These are phyloP conservation scores for Pseudolycoriella hygida DNA, from an alignment of 2,888 invertebrate genomes.

Conservation along the genomic window DNA sequence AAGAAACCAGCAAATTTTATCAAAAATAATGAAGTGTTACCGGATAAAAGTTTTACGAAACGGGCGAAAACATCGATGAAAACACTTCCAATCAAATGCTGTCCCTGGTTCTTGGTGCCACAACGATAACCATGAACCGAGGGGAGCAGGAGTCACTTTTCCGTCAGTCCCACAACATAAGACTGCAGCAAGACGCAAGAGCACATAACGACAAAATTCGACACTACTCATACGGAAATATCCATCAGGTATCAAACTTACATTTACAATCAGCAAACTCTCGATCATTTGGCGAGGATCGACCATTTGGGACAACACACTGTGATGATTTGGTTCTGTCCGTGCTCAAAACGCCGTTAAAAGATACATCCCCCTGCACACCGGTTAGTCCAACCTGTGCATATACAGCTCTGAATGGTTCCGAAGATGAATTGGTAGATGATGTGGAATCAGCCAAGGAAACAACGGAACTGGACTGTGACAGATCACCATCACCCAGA, in stretches of 20 bases:
- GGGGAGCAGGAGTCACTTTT: constrained; percentile 43
- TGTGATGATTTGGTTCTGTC: constrained; percentile 38
- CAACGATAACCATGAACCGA: constrained; percentile 37
- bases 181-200: constrained; percentile 16
- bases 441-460: constrained; percentile 18
- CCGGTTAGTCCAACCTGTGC: constrained; percentile 13
- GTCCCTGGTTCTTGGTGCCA: constrained; percentile 29
- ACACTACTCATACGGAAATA: constrained; percentile 19
- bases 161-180: constrained; percentile 39
- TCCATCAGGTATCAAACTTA: constrained; percentile 18
- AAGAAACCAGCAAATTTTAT: too few relatives aligned
- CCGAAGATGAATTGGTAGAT: constrained; percentile 18
- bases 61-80: not conserved
- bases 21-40: too few relatives aligned
- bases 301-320: constrained; percentile 12
- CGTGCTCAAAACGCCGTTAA: constrained; percentile 38
- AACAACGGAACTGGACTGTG: constrained; percentile 10
- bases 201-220: constrained; percentile 19
- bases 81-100: constrained; percentile 21
- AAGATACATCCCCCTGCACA: constrained; percentile 11
- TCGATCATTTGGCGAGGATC: constrained; percentile 14
- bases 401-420: constrained; percentile 14
- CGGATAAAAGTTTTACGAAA: too few relatives aligned
- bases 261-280: constrained; percentile 14
- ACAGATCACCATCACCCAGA: constrained; percentile 12